Evolutionary conservation across 2,888 invertebrate species (phyloP).

Genomic region (Hemithea aestivaria): DNA sequence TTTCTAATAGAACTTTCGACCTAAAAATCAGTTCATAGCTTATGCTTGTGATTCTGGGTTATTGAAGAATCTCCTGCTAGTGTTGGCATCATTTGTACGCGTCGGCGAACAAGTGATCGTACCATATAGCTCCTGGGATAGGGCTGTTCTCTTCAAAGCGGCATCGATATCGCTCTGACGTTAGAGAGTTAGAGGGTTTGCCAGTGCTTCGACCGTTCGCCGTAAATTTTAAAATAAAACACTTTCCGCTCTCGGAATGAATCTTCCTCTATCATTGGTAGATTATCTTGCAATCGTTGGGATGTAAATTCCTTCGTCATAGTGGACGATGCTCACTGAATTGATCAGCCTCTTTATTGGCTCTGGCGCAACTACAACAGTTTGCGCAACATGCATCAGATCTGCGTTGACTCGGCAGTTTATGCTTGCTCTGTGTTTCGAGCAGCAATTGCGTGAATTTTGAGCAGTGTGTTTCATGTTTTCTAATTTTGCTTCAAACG

Average conservation of each 20-base stretch:
- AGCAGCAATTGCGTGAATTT: conserved; percentile 12
- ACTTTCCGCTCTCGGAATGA: conserved; percentile 3
- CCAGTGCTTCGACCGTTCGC: no score
- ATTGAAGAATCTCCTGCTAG: no score
- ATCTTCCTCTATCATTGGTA: conserved; percentile 2
- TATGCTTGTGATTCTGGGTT: no score
- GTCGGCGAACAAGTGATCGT: no score
- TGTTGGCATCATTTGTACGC: no score
- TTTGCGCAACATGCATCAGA: conserved; percentile 10
- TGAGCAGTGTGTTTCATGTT: no score
- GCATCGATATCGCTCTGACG: no score
- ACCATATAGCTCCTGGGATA: no score
- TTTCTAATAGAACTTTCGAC: no score
- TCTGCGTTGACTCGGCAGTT: conserved; percentile 11
- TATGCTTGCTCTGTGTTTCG: conserved; percentile 8
- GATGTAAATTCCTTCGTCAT: conserved; percentile 15
- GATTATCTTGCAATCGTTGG: conserved; percentile 3
- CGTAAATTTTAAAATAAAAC: neutral
- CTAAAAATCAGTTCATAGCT: no score
- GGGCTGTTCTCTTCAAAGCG: no score
- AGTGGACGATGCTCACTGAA: conserved; percentile 9
- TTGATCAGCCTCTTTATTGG: conserved; percentile 11
- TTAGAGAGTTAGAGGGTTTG: no score
- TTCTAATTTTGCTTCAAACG: conserved; percentile 18
- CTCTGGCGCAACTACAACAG: conserved; percentile 15